Base-by-base conservation (phyloP, 2,888 invertebrate species). In the Drosophila falleni region DNA sequence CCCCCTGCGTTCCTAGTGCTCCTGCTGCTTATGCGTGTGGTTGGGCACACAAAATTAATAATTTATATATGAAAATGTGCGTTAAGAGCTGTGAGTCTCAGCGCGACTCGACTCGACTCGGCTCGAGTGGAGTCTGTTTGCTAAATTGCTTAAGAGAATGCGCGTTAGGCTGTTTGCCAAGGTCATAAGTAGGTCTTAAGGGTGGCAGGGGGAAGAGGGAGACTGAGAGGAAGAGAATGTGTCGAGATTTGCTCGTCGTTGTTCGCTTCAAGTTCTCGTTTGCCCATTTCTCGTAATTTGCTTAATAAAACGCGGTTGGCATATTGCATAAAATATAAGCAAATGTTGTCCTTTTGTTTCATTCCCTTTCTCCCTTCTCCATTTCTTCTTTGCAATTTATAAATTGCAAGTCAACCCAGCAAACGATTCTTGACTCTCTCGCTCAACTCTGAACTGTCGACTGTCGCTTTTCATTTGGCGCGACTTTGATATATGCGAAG, bases 1-100 rank as follows among this genome's bases (percentile, higher is more conserved):
- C n/a, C 51, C 49, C 15, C 19, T 42, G 11, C 15, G n/a, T 41
- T 16, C 35, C 5, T 8, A 5, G 29, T 29, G 29, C 5, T 41
- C n/a, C 37, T 15, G 39, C 55, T 47, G 42, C 62, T 59, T 63
- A 42, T 65, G 75, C 58, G 66, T 78, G 72, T 72, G 78, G 80
- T 70, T 78, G 84, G 78, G 84, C 87, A 87, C 71, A 78, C 85
- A 66, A 81, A 89, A 86, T 91, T 90, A 90, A 90, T 91, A 90
- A 90, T 91, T 90, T 87, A 90, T 91, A 83, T 81, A 90, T 80
- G 90, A 91, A 90, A 91, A 91, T 91, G 90, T 91, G 91, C 87
- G 85, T 85, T 90, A 84, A 91, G 90, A 91, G 91, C 81, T 68
- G 81, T 53, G 72, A 64, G 67, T 66, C 62, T 71, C 71, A 49